Conservation (phyloP, 1,140 invertebrate genomes). For the Goniozus legneri region DNA sequence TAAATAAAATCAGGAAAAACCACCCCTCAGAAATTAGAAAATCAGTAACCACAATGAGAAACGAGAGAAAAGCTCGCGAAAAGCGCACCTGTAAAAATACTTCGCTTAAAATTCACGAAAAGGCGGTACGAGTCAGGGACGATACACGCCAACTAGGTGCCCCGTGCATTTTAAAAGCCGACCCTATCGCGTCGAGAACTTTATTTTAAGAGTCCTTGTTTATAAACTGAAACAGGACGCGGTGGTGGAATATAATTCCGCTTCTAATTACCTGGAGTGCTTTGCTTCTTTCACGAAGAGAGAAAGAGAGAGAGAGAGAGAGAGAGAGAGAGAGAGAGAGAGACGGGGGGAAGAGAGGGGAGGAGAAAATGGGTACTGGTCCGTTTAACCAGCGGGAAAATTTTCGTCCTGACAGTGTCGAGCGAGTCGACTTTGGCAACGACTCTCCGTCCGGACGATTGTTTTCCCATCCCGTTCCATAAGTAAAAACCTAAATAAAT, state of each 20-base stretch:
- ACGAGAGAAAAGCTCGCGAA: too few relatives aligned
- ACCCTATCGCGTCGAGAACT: too few relatives aligned
- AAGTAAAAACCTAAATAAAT: slow-evolving; percentile 44
- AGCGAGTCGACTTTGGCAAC: background rate
- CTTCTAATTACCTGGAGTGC: slow-evolving; percentile 48
- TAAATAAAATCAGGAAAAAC: too few relatives aligned
- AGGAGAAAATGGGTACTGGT: slow-evolving; percentile 18
- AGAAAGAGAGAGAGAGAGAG: too few relatives aligned
- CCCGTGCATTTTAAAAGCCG: too few relatives aligned
- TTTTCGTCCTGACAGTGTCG: slow-evolving; percentile 11
- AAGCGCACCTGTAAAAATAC: too few relatives aligned
- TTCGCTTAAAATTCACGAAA: too few relatives aligned
- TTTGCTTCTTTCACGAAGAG: slow-evolving; percentile 48
- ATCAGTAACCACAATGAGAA: too few relatives aligned
- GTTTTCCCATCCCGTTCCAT: slow-evolving; percentile 24
- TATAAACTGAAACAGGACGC: slow-evolving; percentile 52
- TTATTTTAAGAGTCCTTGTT: slow-evolving; percentile 35
- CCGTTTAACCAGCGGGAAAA: slow-evolving; percentile 9
- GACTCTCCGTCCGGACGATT: slow-evolving; percentile 22
- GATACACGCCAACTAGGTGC: too few relatives aligned
- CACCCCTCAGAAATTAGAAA: too few relatives aligned
- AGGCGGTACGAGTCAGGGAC: too few relatives aligned
- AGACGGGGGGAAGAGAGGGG: background rate
- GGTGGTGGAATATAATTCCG: slow-evolving; percentile 43
- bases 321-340: slow-evolving; percentile 3